These are phyloP conservation scores for Nothocercus nigrocapillus DNA, from an alignment of 2,113 vertebrate genomes.

Conservation along the genomic window DNA sequence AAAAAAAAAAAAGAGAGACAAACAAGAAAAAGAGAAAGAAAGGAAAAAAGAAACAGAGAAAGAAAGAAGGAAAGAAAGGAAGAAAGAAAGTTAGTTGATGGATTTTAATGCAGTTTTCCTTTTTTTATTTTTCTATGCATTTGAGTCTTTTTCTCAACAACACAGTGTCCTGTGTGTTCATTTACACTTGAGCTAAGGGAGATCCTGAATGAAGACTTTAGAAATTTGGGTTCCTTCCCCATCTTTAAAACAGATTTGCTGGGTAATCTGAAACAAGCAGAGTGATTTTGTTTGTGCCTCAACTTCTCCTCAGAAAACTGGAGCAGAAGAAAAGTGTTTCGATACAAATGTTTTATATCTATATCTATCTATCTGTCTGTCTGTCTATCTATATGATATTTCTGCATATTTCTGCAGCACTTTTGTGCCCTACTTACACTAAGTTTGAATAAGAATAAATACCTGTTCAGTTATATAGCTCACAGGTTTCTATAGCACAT, in stretches of 20 bases:
- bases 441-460: neutral
- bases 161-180: neutral
- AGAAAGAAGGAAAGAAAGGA: neutral
- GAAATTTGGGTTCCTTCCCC: neutral
- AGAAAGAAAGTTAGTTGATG: too few relatives aligned
- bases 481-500: neutral
- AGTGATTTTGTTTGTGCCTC: neutral
- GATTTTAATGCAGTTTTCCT: neutral
- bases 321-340: neutral
- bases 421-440: neutral
- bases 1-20: fast-evolving
- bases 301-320: neutral
- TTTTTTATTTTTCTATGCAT: neutral
- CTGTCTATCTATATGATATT: too few relatives aligned
- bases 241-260: neutral
- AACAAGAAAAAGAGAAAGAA: fast-evolving
- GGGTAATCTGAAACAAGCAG: neutral
- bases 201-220: neutral
- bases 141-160: neutral
- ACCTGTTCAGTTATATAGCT: neutral
- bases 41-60: fast-evolving
- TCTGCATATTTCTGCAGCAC: neutral
- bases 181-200: neutral
- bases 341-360: neutral
- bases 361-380: too few relatives aligned